Evolutionary conservation across 2,113 vertebrate species (phyloP).

Genomic region (Myrmophylax atrothorax): DNA sequence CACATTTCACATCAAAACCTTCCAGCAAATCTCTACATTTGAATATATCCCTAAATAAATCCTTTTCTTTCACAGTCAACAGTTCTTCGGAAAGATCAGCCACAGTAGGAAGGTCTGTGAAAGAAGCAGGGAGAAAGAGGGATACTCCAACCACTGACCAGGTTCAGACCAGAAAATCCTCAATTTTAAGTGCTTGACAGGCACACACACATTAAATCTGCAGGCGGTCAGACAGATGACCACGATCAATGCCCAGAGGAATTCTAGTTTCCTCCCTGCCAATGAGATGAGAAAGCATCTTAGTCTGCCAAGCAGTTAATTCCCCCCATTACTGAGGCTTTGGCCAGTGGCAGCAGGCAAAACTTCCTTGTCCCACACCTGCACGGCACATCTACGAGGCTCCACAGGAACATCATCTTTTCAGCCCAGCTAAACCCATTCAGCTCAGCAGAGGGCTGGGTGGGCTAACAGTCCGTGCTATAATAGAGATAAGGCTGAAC

Average conservation of each 20-base stretch:
- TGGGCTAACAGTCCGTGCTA: not conserved
- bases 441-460: not conserved
- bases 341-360: not conserved
- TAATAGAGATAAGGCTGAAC: not conserved
- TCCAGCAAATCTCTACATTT: not conserved
- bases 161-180: not conserved
- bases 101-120: not conserved
- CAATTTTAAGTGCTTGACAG: not conserved
- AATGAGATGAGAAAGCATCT: not conserved
- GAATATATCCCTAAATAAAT: not conserved
- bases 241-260: not conserved
- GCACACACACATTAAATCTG: accelerated
- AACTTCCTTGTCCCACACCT: not conserved
- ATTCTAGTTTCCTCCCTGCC: not conserved
- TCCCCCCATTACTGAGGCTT: not conserved
- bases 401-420: not conserved
- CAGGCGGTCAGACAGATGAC: not conserved
- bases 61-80: not conserved
- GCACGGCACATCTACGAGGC: not conserved
- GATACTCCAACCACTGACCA: not conserved
- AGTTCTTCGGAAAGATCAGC: not conserved
- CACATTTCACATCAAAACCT: not conserved
- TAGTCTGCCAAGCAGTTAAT: not conserved
- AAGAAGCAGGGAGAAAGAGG: not conserved
- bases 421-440: not conserved